Evolutionary conservation across 2,888 invertebrate species (phyloP).

Genomic region (Lypha dubia): DNA sequence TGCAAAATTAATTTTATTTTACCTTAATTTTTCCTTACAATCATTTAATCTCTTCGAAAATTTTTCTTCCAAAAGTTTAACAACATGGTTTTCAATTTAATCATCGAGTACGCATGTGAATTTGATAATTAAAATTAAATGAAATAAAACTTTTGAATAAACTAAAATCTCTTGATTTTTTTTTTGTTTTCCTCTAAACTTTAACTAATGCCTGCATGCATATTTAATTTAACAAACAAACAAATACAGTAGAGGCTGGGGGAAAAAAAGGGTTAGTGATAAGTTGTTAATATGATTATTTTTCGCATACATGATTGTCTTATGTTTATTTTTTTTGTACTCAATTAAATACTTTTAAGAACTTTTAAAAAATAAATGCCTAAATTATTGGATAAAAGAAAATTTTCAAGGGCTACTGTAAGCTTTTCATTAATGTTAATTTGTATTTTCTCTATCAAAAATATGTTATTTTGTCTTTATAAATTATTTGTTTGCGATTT

Average conservation of each 20-base stretch:
- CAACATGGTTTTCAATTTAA: constrained; percentile 5
- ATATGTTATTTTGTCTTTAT: no score
- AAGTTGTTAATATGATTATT: no score
- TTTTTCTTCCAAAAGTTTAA: constrained; percentile 39
- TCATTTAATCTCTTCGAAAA: constrained; percentile 54
- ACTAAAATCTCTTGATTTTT: background rate
- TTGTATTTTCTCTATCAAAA: no score
- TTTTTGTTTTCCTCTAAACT: constrained; percentile 6
- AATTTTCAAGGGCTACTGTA: no score
- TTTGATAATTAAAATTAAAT: background rate
- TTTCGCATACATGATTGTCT: no score
- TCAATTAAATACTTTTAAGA: no score
- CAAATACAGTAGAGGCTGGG: background rate
- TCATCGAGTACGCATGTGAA: background rate
- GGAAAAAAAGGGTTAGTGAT: background rate
- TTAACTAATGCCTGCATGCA: background rate
- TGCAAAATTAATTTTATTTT: no score
- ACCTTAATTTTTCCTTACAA: background rate
- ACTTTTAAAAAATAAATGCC: no score
- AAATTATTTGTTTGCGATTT: no score
- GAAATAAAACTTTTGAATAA: constrained; percentile 4
- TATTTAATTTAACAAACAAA: background rate
- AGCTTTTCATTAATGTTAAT: no score
- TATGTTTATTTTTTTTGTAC: no score
- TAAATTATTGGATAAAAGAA: no score